These are phyloP conservation scores for Axinella damicornis DNA, from an alignment of 37 sponge, comb jelly and placozoan species.

Conservation along the genomic window DNA sequence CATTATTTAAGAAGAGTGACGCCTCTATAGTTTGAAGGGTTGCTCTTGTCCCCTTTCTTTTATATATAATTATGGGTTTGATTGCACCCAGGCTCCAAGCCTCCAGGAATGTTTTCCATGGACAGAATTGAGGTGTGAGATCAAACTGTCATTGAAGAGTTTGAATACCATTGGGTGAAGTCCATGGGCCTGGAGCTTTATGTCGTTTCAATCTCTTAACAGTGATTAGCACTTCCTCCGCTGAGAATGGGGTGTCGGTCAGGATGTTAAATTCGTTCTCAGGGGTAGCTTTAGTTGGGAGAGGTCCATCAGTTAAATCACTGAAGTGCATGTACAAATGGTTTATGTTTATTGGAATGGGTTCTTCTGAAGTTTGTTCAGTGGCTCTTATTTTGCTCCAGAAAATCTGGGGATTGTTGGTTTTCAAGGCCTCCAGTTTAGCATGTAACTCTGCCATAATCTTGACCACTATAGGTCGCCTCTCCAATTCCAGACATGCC, in stretches of 20 bases:
- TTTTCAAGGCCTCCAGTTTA: too few species aligned
- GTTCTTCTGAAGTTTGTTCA: background rate
- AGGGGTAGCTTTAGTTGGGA: background rate
- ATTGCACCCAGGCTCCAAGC: background rate
- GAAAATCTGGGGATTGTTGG: too few species aligned
- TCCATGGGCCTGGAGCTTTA: constrained; percentile 9
- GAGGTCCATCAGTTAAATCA: too few species aligned
- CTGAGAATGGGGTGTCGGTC: background rate
- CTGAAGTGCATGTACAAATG: background rate
- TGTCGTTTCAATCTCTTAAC: background rate
- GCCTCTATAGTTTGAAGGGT: background rate
- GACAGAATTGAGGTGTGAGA: background rate
- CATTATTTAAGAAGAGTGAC: background rate
- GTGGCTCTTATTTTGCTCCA: too few species aligned
- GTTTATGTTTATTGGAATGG: background rate
- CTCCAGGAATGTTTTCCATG: background rate
- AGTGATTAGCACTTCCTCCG: background rate
- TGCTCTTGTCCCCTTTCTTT: background rate
- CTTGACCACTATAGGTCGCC: too few species aligned
- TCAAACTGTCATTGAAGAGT: background rate
- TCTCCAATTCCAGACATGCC: too few species aligned
- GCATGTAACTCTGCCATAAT: too few species aligned
- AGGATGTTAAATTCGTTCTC: background rate
- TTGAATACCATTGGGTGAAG: background rate
- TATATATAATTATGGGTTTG: background rate